Conservation (phyloP, 2,113 vertebrate genomes). For the Brachypteracias leptosomus region DNA sequence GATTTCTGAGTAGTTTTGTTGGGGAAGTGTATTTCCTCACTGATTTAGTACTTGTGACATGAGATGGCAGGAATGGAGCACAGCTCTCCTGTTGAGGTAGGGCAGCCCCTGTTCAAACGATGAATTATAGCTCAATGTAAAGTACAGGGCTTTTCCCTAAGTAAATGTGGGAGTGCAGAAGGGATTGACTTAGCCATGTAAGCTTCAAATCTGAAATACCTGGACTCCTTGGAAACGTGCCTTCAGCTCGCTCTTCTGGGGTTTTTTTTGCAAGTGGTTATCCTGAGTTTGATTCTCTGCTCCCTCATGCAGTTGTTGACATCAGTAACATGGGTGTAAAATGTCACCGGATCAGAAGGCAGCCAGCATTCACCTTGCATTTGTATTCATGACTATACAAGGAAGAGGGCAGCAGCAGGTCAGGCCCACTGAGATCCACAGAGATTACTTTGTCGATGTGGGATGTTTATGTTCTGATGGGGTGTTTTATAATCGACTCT, state of each 20-base stretch:
- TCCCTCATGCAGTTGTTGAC: slow-evolving; percentile 54
- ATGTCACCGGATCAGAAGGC: slow-evolving; percentile 47
- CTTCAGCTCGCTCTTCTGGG: neutral
- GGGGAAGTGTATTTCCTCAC: neutral
- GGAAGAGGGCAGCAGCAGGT: slow-evolving; percentile 43
- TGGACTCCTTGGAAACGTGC: neutral
- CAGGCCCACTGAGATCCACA: slow-evolving; percentile 51
- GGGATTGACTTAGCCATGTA: neutral
- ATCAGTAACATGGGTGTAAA: slow-evolving; percentile 54
- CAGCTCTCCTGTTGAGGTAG: neutral
- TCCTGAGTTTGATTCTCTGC: slow-evolving; percentile 26
- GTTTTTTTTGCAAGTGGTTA: slow-evolving; percentile 26
- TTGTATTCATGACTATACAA: slow-evolving; percentile 66
- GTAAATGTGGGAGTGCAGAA: neutral
- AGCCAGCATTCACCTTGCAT: slow-evolving; percentile 54
- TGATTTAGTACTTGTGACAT: neutral
- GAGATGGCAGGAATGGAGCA: neutral
- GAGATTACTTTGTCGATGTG: slow-evolving; percentile 58
- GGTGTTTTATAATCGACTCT: slow-evolving; percentile 56
- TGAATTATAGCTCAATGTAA: neutral
- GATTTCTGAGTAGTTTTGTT: neutral
- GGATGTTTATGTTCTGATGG: slow-evolving; percentile 58
- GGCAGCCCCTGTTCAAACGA: accelerated
- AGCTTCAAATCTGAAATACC: slow-evolving; percentile 12
- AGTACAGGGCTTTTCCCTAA: neutral